Base-by-base conservation (phyloP, 2,113 vertebrate genomes). In the Thalassoma bifasciatum region DNA sequence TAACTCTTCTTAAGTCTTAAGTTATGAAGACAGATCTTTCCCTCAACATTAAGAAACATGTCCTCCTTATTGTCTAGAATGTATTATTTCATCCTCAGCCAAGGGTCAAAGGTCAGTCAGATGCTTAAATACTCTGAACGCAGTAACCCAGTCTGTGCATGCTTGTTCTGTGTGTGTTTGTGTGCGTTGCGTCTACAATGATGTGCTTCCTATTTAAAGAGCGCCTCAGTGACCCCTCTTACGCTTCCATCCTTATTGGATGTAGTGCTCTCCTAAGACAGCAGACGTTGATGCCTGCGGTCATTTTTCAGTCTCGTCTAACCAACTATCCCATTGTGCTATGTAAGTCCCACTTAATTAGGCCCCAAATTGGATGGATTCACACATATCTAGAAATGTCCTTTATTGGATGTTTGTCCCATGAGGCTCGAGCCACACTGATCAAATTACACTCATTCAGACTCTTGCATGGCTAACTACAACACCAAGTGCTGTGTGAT, bases 261-360 rank as follows among this genome's bases (percentile, higher is more conserved):
- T 86, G 80, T 78, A 74, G 63, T 72, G 78, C 77, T 84, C 83
- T 83, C 85, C 73, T 46, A 88, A 86, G 90, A 85, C 77, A 8
- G 52, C 72, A 81, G 77, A 80, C 64, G n/a, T 59, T 79, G 76
- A 85, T 64, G 86, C 86, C 87, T 82, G 67, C 62, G 72, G 79
- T 81, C 85, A 81, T 84, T 82, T 87, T 70, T 80, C 76, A 75
- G 85, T 88, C 86, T 81, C 81, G 71, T 81, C 70, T 72, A 87
- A 83, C 87, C 61, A 38, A 72, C 60, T 66, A 79, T 83, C 85
- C 88, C 82, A 56, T 61, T 62, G 82, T 80, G 87, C 84, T 68
- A 57, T 77, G 66, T 88, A 87, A 91, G 89, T 90, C 87, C 79
- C 71, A 86, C 83, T 90, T 92, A 90, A 93, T 93, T 91, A 93